phyloP scores from a whole-genome alignment of 37 sponge, comb jelly and placozoan species.

The Bolinopsis microptera region DNA sequence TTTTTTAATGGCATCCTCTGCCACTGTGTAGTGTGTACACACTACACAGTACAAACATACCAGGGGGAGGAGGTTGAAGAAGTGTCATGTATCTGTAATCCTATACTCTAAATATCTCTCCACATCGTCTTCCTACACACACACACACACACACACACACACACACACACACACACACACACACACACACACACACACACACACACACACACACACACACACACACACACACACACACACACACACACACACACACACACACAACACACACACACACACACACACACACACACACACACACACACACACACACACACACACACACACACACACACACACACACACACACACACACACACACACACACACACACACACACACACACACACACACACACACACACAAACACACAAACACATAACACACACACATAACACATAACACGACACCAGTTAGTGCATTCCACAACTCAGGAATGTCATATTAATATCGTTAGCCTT shows the following conservation, averaged over 20 bases:
- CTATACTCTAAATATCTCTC: too few species aligned
- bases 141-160: not conserved
- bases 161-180: not conserved
- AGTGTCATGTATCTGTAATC: too few species aligned
- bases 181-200: not conserved
- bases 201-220: not conserved
- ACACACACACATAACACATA: not conserved
- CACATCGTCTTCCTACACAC: too few species aligned
- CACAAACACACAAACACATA: not conserved
- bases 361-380: not conserved
- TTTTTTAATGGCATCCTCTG: too few species aligned
- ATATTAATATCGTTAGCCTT: not conserved
- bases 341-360: not conserved
- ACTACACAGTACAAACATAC: too few species aligned
- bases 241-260: not conserved
- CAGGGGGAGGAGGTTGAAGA: too few species aligned
- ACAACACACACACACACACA: not conserved
- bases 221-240: not conserved
- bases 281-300: not conserved
- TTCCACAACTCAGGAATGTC: not conserved
- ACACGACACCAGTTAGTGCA: not conserved
- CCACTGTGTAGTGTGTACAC: too few species aligned
- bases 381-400: not conserved
- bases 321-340: not conserved
- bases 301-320: not conserved